Evolutionary conservation across 2,113 vertebrate species (phyloP).

Genomic region (Seriola rivoliana): DNA sequence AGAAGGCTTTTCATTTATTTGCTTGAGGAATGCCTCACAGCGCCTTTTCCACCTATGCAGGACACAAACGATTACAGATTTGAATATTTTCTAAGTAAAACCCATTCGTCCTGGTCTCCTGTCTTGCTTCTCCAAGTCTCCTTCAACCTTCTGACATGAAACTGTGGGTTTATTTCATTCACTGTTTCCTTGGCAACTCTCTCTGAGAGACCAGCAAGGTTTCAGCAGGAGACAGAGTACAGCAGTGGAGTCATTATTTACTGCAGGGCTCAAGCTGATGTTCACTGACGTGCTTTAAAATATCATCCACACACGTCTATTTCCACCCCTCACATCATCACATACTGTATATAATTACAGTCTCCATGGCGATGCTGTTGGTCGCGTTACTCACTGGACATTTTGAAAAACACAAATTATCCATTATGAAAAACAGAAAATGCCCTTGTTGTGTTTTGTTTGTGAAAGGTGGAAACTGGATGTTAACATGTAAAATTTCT

Average conservation of each 20-base stretch:
- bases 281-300: constrained; percentile 75
- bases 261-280: constrained; percentile 78
- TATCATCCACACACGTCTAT: constrained; percentile 67
- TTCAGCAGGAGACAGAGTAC: constrained; percentile 77
- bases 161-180: constrained; percentile 78
- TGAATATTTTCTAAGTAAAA: constrained; percentile 39
- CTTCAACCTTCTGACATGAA: constrained; percentile 74
- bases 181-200: constrained; percentile 86
- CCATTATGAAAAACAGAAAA: constrained; percentile 30
- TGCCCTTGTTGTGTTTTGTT: constrained; percentile 18
- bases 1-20: neutral
- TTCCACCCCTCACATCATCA: constrained; percentile 76
- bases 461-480: constrained; percentile 30
- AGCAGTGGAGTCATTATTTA: constrained; percentile 81
- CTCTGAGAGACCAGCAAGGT: constrained; percentile 70
- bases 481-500: neutral
- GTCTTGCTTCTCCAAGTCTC: constrained; percentile 50
- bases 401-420: constrained; percentile 73
- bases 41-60: neutral
- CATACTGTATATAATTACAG: constrained; percentile 76
- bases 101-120: constrained; percentile 44
- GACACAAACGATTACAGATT: constrained; percentile 28
- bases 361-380: constrained; percentile 83
- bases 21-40: neutral
- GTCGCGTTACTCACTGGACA: constrained; percentile 65